Evolutionary conservation across 2,113 vertebrate species (phyloP).

Genomic region (Cairina moschata): DNA sequence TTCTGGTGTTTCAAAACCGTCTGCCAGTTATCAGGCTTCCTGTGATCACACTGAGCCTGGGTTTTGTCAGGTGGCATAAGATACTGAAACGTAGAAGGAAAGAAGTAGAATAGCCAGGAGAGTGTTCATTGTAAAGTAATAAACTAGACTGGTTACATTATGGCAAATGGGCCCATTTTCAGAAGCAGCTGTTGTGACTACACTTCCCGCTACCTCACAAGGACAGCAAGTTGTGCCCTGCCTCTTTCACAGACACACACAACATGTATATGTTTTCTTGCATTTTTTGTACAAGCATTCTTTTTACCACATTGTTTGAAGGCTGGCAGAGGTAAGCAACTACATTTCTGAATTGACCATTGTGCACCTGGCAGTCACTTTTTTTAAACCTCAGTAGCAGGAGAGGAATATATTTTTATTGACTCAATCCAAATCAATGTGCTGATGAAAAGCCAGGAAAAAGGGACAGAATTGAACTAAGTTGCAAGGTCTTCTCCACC

Average conservation of each 20-base stretch:
- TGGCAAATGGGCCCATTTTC: neutral
- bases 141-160: neutral
- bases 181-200: neutral
- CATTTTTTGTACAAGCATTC: neutral
- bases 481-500: neutral
- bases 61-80: neutral
- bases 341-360: neutral
- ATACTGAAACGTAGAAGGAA: neutral
- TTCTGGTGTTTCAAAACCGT: neutral
- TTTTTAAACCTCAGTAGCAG: neutral
- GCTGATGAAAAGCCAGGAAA: neutral
- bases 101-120: neutral
- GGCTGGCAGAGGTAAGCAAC: neutral
- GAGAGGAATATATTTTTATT: neutral
- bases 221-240: neutral
- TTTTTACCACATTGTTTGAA: neutral
- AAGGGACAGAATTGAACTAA: neutral
- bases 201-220: neutral
- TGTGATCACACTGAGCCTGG: accelerated
- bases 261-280: neutral
- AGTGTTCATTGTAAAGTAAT: neutral
- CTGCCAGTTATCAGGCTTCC: neutral
- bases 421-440: neutral
- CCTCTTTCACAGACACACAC: neutral
- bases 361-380: neutral